phyloP scores from a whole-genome alignment of 2,113 vertebrate genomes.

The Rhabdornis inornatus region DNA sequence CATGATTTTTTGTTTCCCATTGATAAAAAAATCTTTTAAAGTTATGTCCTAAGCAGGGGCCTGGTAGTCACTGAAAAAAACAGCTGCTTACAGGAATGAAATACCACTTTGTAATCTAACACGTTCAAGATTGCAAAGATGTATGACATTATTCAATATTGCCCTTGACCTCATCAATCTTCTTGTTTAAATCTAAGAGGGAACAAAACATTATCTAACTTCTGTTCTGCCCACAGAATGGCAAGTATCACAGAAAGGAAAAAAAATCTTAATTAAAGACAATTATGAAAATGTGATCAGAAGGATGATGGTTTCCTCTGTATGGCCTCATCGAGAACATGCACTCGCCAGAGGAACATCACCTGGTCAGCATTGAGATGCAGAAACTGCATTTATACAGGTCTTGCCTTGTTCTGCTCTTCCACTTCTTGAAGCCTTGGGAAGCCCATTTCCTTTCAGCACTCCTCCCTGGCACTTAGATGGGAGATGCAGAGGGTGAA shows the following conservation, averaged over 20 bases:
- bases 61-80: neutral
- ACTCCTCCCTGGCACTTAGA: neutral
- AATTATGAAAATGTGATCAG: neutral
- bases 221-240: neutral
- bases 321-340: neutral
- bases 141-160: neutral
- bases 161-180: neutral
- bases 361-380: neutral
- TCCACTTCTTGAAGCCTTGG: neutral
- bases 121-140: neutral
- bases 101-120: neutral
- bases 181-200: neutral
- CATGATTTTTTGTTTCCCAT: neutral
- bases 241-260: neutral
- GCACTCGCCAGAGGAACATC: neutral
- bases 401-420: neutral
- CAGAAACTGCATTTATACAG: neutral
- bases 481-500: neutral
- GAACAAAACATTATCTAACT: neutral
- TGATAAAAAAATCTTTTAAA: neutral
- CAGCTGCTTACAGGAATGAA: neutral
- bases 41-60: neutral
- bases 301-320: neutral
- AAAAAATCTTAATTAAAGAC: neutral
- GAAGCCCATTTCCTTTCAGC: neutral